Evolutionary conservation across 2,797 vertebrate species (phyloP).

Genomic region (Gymnocypris eckloni): DNA sequence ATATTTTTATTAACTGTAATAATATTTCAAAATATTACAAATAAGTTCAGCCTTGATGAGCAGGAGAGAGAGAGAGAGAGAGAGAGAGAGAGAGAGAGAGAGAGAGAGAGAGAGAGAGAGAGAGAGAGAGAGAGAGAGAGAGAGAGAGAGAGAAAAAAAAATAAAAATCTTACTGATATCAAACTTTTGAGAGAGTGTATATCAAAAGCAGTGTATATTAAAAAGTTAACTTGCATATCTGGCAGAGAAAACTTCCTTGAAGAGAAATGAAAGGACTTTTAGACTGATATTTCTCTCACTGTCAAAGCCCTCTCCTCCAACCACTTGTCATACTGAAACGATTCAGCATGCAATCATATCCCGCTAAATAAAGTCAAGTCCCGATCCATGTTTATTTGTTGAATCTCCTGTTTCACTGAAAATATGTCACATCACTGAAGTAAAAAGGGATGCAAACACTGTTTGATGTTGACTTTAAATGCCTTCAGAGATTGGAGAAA

Average conservation of each 20-base stretch:
- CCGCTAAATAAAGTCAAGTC: not conserved
- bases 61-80: not conserved
- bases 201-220: not conserved
- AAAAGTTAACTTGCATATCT: not conserved
- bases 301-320: not conserved
- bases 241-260: not conserved
- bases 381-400: not conserved
- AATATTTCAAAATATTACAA: not conserved
- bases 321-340: not conserved
- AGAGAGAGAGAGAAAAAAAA: too few relatives aligned
- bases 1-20: too few relatives aligned
- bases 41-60: not conserved
- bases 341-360: conserved; percentile 6
- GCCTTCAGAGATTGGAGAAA: not conserved
- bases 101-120: too few relatives aligned
- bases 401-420: not conserved
- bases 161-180: not conserved
- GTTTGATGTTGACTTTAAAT: conserved; percentile 22
- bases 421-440: not conserved
- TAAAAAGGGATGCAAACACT: not conserved
- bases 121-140: too few relatives aligned
- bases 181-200: not conserved
- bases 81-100: too few relatives aligned
- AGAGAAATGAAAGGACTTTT: not conserved
- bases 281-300: not conserved